Evolutionary conservation across 2,888 invertebrate species (phyloP).

Genomic region (Dryococelus australis): DNA sequence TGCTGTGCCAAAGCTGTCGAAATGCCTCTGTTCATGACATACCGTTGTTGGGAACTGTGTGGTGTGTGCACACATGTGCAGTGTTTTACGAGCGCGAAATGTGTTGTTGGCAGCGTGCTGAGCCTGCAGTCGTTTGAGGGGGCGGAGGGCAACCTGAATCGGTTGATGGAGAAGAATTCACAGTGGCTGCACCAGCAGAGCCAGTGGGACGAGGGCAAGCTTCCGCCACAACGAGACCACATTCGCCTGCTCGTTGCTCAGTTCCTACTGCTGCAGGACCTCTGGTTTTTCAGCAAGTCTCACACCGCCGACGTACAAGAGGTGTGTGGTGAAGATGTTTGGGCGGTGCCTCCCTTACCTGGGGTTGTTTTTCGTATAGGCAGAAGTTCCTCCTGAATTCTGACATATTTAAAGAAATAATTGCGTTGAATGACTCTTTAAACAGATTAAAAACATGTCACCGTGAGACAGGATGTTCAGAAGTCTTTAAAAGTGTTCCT

Average conservation of each 20-base stretch:
- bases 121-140: slow-evolving; percentile 87
- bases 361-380: too few relatives aligned
- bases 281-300: slow-evolving; percentile 70
- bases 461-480: too few relatives aligned
- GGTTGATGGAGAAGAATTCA: slow-evolving; percentile 68
- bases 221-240: slow-evolving; percentile 59
- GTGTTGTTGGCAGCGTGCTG: slow-evolving; percentile 58
- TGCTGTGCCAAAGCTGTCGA: too few relatives aligned
- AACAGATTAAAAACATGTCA: too few relatives aligned
- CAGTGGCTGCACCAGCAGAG: slow-evolving; percentile 64
- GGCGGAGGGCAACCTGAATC: slow-evolving; percentile 84
- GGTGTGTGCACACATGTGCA: too few relatives aligned
- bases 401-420: too few relatives aligned
- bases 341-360: too few relatives aligned
- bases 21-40: too few relatives aligned
- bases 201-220: slow-evolving; percentile 55
- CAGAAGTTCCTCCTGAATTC: too few relatives aligned
- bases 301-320: slow-evolving; percentile 67
- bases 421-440: too few relatives aligned
- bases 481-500: too few relatives aligned
- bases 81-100: background rate
- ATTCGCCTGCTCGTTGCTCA: slow-evolving; percentile 61
- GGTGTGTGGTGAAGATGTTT: slow-evolving; percentile 38
- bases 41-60: too few relatives aligned
- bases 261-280: slow-evolving; percentile 67